Base-by-base conservation (phyloP, 2,113 vertebrate genomes). In the Acinonyx jubatus region DNA sequence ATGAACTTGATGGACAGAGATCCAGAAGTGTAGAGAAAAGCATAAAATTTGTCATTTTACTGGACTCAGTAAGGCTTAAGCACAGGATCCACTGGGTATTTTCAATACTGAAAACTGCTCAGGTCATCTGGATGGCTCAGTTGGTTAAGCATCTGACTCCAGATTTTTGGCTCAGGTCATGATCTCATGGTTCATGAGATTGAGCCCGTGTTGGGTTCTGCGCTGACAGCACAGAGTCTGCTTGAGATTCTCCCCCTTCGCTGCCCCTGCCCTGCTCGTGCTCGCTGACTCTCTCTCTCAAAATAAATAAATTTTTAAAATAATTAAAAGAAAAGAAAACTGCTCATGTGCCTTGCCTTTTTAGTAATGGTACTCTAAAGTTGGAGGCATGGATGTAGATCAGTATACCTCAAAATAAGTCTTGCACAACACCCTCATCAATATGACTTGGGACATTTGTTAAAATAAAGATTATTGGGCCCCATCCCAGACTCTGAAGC, bases 1-100 rank as follows among this genome's bases (percentile, higher is more conserved):
- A 52, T 63, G 23, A 96, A 69, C 13, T 66, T 71, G 91, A 86
- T 57, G 15, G 31, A 93, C 78, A 96, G 52, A 93, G 38, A 90
- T 61, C 29, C 31, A 90, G 33, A 57, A 74, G 63, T 27, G 16
- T 78, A 96, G 57, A 69, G 4, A 95, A 97, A 94, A 93, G 15
- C 25, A 73, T 16, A 88, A 63, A 88, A 90, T 27, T 1, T 82
- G 25, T 69, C 6, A 96, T 87, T 94, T 92, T 89, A 36, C 50
- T 81, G 21, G 96, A 76, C 13, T 80, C 23, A 69, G 38, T n/a
- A 96, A 50, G 21, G 45, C n/a, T 88, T 12, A 38, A 38, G 87
- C 19, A 87, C 19, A 73, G 25, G 16, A 12, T 45, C 41, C n/a
- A 65, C 2, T 63, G 57, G 31, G 27, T 41, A 68, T 52, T 89